Conservation (phyloP, 2,113 vertebrate species). For the Leptobrachium ailaonicum region DNA sequence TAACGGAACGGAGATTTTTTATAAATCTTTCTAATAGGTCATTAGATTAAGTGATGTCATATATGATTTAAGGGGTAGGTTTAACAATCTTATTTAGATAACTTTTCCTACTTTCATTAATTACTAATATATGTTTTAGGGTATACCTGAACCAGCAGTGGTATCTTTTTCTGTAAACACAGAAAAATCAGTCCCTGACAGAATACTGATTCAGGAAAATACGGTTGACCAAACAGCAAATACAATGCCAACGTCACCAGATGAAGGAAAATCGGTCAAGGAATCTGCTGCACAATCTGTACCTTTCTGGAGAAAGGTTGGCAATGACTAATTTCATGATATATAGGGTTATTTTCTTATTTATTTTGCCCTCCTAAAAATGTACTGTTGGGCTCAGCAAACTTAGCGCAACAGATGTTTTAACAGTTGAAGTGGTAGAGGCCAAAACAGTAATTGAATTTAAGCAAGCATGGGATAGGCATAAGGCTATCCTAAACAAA, state of each 20-base stretch:
- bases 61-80: too few species aligned
- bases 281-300: neutral
- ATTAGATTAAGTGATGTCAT: too few species aligned
- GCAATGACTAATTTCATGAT: slow-evolving; percentile 1
- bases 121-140: slow-evolving; percentile 13
- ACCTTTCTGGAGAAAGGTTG: slow-evolving; percentile 54
- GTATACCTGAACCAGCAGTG: slow-evolving; percentile 18
- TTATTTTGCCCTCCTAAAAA: neutral
- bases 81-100: too few species aligned
- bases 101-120: neutral
- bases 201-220: neutral
- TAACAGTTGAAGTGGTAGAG: too few species aligned
- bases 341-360: neutral
- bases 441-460: too few species aligned
- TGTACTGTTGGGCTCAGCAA: too few species aligned
- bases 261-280: neutral
- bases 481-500: too few species aligned
- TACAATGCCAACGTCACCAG: neutral
- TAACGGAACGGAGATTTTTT: too few species aligned
- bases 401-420: too few species aligned
- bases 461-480: too few species aligned
- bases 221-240: neutral
- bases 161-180: slow-evolving; percentile 11
- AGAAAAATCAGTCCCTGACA: neutral
- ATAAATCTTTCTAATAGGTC: too few species aligned